These are phyloP conservation scores for Condylura cristata DNA, from an alignment of 2,113 vertebrate species.

Conservation along the genomic window DNA sequence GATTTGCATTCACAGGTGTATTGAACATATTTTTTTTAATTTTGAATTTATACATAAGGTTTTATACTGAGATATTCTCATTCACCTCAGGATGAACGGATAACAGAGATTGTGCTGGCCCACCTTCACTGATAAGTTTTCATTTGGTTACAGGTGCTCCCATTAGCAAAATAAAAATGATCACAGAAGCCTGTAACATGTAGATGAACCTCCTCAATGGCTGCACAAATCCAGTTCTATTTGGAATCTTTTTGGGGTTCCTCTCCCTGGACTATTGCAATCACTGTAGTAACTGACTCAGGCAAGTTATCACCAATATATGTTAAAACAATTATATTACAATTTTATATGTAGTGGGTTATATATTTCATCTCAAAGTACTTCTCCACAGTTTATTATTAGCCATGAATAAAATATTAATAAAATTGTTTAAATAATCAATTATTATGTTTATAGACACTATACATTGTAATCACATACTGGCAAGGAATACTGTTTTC, in stretches of 20 bases:
- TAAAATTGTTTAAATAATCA: no score
- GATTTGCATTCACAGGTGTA: neutral
- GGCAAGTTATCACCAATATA: no score
- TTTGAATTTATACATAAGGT: no score
- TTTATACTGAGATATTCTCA: no score
- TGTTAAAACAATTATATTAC: no score
- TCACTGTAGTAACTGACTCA: no score
- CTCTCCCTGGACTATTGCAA: neutral
- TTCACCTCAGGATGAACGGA: neutral
- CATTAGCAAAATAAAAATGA: neutral
- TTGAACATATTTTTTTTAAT: neutral
- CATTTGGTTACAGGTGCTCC: neutral
- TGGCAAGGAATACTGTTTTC: slow-evolving; percentile 54
- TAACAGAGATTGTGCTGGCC: neutral
- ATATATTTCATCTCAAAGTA: no score
- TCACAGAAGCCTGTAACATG: neutral
- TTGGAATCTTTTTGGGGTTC: neutral
- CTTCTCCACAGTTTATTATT: no score
- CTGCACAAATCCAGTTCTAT: neutral
- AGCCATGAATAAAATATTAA: no score
- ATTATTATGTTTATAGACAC: no score
- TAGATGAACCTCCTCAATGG: neutral
- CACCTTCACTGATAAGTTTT: neutral
- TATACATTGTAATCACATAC: no score
- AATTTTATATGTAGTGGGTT: no score